Evolutionary conservation across 2,888 invertebrate genomes (phyloP).

Genomic region (Microplitis manilae): DNA sequence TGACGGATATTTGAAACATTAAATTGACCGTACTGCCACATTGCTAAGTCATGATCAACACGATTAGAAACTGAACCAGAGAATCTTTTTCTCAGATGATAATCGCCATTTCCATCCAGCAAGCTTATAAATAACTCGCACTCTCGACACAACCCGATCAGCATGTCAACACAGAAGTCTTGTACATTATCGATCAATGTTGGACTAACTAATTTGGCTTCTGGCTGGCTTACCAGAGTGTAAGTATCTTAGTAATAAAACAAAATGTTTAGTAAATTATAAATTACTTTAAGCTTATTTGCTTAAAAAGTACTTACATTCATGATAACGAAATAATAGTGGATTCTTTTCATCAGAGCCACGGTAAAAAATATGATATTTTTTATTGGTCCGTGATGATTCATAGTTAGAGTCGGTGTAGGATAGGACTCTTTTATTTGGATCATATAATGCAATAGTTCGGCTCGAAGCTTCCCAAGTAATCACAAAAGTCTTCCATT

Average conservation of each 20-base stretch:
- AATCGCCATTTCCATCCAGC: not conserved
- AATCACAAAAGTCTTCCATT: conserved; percentile 3
- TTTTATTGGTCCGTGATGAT: not conserved
- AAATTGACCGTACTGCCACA: not conserved
- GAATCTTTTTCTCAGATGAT: not conserved
- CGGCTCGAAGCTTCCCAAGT: not conserved
- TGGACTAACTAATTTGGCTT: not conserved
- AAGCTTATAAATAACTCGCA: not conserved
- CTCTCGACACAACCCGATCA: not conserved
- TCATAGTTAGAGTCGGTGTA: not conserved
- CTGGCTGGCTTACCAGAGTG: not conserved
- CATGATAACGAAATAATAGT: not conserved
- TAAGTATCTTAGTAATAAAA: not conserved
- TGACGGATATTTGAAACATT: not conserved
- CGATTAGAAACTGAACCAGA: not conserved
- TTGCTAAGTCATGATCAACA: not conserved
- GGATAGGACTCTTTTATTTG: not conserved
- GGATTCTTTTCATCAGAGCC: not conserved
- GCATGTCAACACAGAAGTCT: not conserved
- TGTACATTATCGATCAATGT: not conserved
- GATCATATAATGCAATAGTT: not conserved
- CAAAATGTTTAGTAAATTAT: no score
- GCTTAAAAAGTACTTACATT: not conserved
- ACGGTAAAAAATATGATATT: not conserved
- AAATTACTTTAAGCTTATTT: not conserved